phyloP scores from a whole-genome alignment of 2,797 vertebrate species.

The Leuciscus waleckii region DNA sequence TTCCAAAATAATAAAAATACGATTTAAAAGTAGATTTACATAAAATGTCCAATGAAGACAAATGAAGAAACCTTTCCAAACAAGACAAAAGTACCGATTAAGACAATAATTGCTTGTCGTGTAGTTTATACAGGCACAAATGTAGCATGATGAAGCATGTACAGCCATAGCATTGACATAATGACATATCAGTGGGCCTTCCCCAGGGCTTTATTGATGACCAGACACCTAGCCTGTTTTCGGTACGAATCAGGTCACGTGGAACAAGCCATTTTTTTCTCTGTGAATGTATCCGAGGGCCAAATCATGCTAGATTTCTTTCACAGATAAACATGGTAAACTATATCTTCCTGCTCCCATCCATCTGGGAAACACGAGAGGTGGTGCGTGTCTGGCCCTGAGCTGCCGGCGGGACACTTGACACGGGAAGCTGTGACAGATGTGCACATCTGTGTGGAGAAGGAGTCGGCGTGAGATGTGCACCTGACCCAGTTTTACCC shows the following conservation, averaged over 20 bases:
- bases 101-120: neutral
- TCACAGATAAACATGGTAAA: conserved; percentile 35
- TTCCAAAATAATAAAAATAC: no score
- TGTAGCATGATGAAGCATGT: conserved; percentile 51
- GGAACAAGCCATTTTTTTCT: conserved; percentile 16
- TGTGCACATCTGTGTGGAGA: conserved; percentile 64
- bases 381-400: conserved; percentile 18
- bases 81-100: neutral
- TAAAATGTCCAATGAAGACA: neutral
- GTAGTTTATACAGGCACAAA: conserved; percentile 14
- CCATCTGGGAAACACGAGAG: conserved; percentile 18
- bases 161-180: conserved; percentile 32
- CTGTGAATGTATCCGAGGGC: conserved; percentile 5
- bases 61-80: neutral
- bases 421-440: conserved; percentile 72
- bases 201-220: conserved; percentile 53
- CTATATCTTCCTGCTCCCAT: conserved; percentile 1
- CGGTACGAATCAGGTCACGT: conserved; percentile 48
- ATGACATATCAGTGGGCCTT: conserved; percentile 42
- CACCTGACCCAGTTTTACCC: conserved; percentile 69
- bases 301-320: conserved; percentile 42
- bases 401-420: conserved; percentile 38
- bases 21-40: no score
- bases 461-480: conserved; percentile 65
- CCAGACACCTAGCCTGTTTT: conserved; percentile 29